Conservation (phyloP, 2,888 invertebrate genomes). For the Meta bourneti region DNA sequence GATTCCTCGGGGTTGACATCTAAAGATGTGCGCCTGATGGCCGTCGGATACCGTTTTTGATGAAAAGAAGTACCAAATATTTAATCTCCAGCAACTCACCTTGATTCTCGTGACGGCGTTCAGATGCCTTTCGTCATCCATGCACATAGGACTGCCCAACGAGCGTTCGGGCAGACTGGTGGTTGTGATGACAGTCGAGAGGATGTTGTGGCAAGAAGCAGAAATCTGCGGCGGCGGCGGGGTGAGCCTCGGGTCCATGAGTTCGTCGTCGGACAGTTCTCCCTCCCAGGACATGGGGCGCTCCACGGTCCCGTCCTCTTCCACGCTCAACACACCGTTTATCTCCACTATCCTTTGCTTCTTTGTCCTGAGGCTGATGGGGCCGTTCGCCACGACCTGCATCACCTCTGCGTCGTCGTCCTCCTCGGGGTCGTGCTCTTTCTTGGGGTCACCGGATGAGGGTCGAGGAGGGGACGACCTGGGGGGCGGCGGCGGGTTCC, state of each 20-base stretch:
- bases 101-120: conserved; percentile 53
- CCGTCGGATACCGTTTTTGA: too few species aligned
- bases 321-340: conserved; percentile 67
- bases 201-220: conserved; percentile 39
- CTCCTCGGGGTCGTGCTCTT: conserved; percentile 56
- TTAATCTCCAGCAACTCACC: conserved; percentile 13
- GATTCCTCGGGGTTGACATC: too few species aligned
- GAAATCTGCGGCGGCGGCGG: conserved; percentile 69
- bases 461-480: conserved; percentile 48
- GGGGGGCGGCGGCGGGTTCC: conserved; percentile 67
- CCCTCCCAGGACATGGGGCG: conserved; percentile 98
- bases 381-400: conserved; percentile 75
- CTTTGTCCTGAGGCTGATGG: conserved; percentile 61
- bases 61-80: too few species aligned
- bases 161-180: conserved; percentile 44
- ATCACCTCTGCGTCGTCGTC: conserved; percentile 76
- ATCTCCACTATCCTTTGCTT: conserved; percentile 63
- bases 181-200: conserved; percentile 54
- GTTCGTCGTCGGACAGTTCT: conserved; percentile 87
- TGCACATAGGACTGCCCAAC: conserved; percentile 72
- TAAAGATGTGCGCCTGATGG: too few species aligned
- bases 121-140: conserved; percentile 68
- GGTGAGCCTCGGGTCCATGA: conserved; percentile 7
- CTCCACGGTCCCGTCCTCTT: conserved; percentile 79
- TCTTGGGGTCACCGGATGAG: conserved; percentile 21